These are phyloP conservation scores for Puma concolor DNA, from an alignment of 2,113 vertebrate species.

Conservation along the genomic window DNA sequence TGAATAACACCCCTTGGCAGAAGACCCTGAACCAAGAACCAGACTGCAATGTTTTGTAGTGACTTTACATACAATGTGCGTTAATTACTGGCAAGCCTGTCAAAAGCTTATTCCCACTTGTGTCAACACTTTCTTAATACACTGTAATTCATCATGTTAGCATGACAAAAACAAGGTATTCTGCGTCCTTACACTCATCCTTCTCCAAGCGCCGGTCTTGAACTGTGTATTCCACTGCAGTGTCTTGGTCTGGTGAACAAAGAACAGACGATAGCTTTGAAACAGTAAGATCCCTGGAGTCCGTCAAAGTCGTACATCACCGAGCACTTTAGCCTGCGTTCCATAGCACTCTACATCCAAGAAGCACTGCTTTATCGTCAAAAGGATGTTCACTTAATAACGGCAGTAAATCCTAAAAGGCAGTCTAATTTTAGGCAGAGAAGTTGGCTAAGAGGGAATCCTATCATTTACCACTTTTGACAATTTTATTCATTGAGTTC, in stretches of 20 bases:
- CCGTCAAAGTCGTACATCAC: slow-evolving; percentile 84
- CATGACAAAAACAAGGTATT: slow-evolving; percentile 87
- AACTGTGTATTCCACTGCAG: slow-evolving; percentile 77
- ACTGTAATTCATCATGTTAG: slow-evolving; percentile 87
- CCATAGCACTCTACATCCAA: slow-evolving; percentile 80
- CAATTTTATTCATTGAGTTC: slow-evolving; percentile 88
- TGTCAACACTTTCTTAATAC: slow-evolving; percentile 89
- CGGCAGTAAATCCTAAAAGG: slow-evolving; percentile 85
- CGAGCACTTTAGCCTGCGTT: slow-evolving; percentile 82
- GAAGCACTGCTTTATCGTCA: slow-evolving; percentile 83
- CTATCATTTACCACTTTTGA: slow-evolving; percentile 86
- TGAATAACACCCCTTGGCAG: slow-evolving; percentile 87
- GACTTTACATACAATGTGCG: slow-evolving; percentile 87
- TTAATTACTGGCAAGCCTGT: slow-evolving; percentile 88
- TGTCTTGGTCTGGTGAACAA: slow-evolving; percentile 83
- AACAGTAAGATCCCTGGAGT: slow-evolving; percentile 82
- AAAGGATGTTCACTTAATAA: slow-evolving; percentile 84
- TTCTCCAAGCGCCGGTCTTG: slow-evolving; percentile 84
- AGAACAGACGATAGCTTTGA: slow-evolving; percentile 82
- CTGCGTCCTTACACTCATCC: slow-evolving; percentile 77
- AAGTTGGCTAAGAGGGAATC: slow-evolving; percentile 81
- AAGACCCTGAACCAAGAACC: slow-evolving; percentile 81
- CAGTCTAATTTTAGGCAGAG: slow-evolving; percentile 85
- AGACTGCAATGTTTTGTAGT: slow-evolving; percentile 83
- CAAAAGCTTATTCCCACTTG: slow-evolving; percentile 85